These are phyloP conservation scores for Gymnothorax reevesii DNA, from an alignment of 2,797 vertebrate species.

Conservation along the genomic window DNA sequence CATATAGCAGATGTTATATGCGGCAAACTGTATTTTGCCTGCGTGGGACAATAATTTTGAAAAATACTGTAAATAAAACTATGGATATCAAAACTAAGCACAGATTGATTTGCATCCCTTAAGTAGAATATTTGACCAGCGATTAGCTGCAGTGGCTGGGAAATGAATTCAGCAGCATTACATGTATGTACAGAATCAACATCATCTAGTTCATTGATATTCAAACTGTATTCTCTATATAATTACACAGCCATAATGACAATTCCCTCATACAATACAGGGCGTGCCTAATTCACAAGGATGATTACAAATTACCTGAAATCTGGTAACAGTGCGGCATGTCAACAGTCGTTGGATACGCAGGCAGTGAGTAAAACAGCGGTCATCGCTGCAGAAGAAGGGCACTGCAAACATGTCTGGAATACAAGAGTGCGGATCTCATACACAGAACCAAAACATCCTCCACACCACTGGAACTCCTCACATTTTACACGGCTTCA, in stretches of 20 bases:
- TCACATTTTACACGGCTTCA: too few relatives aligned
- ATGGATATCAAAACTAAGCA: background rate
- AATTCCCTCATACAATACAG: too few relatives aligned
- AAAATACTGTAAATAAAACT: background rate
- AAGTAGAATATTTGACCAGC: background rate
- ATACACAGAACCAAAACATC: too few relatives aligned
- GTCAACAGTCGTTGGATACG: background rate
- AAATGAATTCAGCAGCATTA: too few relatives aligned
- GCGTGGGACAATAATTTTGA: background rate
- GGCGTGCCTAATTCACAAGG: too few relatives aligned
- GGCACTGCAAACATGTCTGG: background rate
- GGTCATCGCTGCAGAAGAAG: background rate
- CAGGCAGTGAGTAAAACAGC: background rate
- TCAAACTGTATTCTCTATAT: too few relatives aligned
- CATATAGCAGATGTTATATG: background rate
- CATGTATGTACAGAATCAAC: too few relatives aligned
- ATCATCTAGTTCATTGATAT: too few relatives aligned
- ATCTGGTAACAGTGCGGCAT: background rate
- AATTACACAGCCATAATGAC: too few relatives aligned
- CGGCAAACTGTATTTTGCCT: background rate
- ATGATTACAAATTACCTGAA: too few relatives aligned
- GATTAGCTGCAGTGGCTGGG: background rate
- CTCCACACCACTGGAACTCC: too few relatives aligned
- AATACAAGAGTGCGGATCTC: too few relatives aligned
- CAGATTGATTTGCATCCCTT: background rate